Evolutionary conservation across 2,797 vertebrate genomes (phyloP).

Genomic region (Hippoglossus hippoglossus): DNA sequence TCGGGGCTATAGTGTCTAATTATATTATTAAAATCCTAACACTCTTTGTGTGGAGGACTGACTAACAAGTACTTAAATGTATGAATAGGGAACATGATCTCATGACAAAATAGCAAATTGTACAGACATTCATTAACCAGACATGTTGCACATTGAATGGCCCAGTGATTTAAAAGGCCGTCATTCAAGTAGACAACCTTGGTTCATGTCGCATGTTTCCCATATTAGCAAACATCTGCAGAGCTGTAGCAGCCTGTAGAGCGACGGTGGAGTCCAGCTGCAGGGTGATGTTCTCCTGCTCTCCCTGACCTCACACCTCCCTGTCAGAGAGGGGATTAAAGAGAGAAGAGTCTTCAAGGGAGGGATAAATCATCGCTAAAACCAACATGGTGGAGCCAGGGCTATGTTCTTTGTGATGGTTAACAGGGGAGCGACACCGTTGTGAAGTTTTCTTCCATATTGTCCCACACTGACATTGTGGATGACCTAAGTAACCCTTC

Average conservation of each 20-base stretch:
- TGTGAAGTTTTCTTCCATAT: too few relatives aligned
- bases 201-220: constrained; percentile 6
- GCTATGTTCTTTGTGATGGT: too few relatives aligned
- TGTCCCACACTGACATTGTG: too few relatives aligned
- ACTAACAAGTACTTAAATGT: too few relatives aligned
- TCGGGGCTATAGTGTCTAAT: too few relatives aligned
- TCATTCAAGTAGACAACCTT: constrained; percentile 24
- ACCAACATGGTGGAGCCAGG: not conserved
- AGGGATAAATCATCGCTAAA: constrained; percentile 12
- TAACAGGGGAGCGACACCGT: too few relatives aligned
- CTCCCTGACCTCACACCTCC: constrained; percentile 14
- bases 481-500: too few relatives aligned
- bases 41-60: not conserved
- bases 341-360: not conserved
- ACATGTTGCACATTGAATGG: constrained; percentile 14
- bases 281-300: constrained; percentile 4
- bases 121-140: not conserved
- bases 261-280: too few relatives aligned
- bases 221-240: constrained; percentile 21
- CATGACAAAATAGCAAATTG: constrained; percentile 3
- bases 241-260: not conserved
- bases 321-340: not conserved
- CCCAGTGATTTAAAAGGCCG: constrained; percentile 13
- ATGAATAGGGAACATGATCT: not conserved
- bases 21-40: too few relatives aligned